Evolutionary conservation across 2,113 vertebrate species (phyloP).

Genomic region (Siniperca knerii): DNA sequence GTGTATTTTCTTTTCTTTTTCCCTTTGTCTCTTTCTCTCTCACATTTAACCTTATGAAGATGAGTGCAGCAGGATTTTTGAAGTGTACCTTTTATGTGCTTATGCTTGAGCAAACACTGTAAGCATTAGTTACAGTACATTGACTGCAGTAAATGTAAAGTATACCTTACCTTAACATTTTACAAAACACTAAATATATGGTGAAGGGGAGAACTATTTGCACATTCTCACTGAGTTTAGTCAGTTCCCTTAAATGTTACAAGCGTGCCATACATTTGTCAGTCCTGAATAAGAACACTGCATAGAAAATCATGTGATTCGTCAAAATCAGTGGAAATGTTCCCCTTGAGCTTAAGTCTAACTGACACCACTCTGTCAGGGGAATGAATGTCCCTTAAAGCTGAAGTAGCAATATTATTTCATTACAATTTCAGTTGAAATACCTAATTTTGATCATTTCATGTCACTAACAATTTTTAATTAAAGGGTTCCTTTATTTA

Average conservation of each 20-base stretch:
- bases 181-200: background rate
- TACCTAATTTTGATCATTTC: too few species aligned
- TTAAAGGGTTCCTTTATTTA: too few species aligned
- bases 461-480: too few species aligned
- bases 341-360: slow-evolving; percentile 14
- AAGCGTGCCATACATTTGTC: background rate
- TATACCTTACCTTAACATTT: background rate
- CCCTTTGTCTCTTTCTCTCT: background rate
- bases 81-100: background rate
- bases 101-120: slow-evolving; percentile 18
- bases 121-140: background rate
- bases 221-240: background rate
- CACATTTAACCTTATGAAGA: background rate
- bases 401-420: too few species aligned
- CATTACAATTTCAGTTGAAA: too few species aligned
- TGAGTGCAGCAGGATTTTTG: background rate
- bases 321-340: slow-evolving; percentile 21
- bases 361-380: slow-evolving; percentile 17
- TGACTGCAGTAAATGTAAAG: background rate
- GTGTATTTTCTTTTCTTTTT: background rate
- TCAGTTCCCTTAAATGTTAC: background rate
- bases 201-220: background rate
- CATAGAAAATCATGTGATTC: slow-evolving; percentile 11
- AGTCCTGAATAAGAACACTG: slow-evolving; percentile 17
- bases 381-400: slow-evolving; percentile 6